Evolutionary conservation across 2,797 vertebrate genomes (phyloP), one percentile per base, ranked within the genome.

Genomic region (Hoplostethus mediterraneus): DNA sequence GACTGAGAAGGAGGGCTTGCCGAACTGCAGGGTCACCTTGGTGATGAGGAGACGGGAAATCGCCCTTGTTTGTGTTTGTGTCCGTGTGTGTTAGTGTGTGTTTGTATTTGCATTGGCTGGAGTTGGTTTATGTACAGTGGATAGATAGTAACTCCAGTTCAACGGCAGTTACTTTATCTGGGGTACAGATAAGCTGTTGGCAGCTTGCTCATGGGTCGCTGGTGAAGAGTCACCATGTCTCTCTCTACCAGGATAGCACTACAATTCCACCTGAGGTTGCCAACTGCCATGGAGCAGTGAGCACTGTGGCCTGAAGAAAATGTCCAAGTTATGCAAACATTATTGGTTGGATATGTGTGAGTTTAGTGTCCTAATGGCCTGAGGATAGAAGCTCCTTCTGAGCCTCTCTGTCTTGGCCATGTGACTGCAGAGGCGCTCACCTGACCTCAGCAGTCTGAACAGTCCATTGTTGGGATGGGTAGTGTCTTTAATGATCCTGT

Each of bases 1-100:
- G 83, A 85, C 81, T 73, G 71, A 77, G 77, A 82, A 85, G 60
- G 45, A 76, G 74, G 25, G 64, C 62, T 54, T 61, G 76, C 69
- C 73, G 67, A 85, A 83, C 73, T 59, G 45, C 60, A 48, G 64
- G 83, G 82, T 92, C 89, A 93, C 88, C 89, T 92, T 90, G 83
- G 63, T 68, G 80, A 63, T 9, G 31, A 48, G 71, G 73, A 48
- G 71, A 73, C 6, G 40, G 56, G 71, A 70, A 72, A 81, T 78
- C 83, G 77, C 83, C 86, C 73, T 67, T 76, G 63, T 7, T 30
- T 54, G 69, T 51, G 49, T 36, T 47, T 56, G 65, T 71, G 54
- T 58, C 69, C 54, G 38, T 36, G 54, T 56, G 54, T 36, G 54
- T 16, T 10, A 16, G 30, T 14, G 30, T 76, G 63, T 8, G 33